phyloP scores from a whole-genome alignment of 2,888 invertebrate species.

The Rutpela maculata region DNA sequence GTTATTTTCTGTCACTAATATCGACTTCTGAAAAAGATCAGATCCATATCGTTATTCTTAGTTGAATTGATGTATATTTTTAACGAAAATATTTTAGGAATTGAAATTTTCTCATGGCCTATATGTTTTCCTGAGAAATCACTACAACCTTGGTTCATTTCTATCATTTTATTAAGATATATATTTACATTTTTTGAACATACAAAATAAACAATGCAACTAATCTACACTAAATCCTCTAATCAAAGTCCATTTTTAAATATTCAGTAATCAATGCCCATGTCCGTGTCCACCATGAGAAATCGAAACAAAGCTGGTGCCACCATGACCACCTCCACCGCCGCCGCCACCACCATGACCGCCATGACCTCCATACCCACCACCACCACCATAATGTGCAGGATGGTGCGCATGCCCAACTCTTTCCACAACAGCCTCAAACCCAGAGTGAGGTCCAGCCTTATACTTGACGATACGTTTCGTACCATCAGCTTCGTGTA shows the following conservation, averaged over 20 bases:
- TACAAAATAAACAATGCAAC: neutral
- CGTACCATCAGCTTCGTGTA: conserved; percentile 69
- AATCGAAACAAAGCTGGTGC: conserved; percentile 57
- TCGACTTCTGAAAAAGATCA: too few species aligned
- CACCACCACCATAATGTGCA: conserved; percentile 56
- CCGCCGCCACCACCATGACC: conserved; percentile 45
- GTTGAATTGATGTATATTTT: too few species aligned
- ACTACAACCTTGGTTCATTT: too few species aligned
- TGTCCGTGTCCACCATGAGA: conserved; percentile 45
- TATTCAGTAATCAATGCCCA: neutral
- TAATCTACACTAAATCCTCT: neutral
- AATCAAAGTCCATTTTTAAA: neutral
- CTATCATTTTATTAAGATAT: neutral
- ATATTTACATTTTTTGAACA: neutral
- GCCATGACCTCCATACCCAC: conserved; percentile 20
- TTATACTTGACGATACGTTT: conserved; percentile 67
- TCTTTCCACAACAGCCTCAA: conserved; percentile 67
- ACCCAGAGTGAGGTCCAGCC: conserved; percentile 66
- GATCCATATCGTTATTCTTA: too few species aligned
- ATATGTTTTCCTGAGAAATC: too few species aligned
- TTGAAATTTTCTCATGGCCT: too few species aligned
- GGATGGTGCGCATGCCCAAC: conserved; percentile 68
- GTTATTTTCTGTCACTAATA: too few species aligned
- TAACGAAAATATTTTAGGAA: too few species aligned
- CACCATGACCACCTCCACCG: conserved; percentile 47